Evolutionary conservation across 1,140 invertebrate species (phyloP).

Genomic region (Heliconius congener): DNA sequence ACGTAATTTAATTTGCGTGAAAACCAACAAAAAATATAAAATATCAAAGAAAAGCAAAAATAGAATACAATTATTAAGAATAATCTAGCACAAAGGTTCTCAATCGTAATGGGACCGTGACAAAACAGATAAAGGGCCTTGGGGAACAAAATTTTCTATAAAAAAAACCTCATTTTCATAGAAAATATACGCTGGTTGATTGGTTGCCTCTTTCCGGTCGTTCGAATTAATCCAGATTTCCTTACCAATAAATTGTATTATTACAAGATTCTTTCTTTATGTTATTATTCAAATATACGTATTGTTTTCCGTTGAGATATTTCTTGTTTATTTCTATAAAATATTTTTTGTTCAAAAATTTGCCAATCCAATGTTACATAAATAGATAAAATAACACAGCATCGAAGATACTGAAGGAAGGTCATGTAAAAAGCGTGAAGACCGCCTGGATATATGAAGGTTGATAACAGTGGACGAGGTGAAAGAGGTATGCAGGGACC

Average conservation of each 20-base stretch:
- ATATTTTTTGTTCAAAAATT: not conserved
- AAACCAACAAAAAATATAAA: not conserved
- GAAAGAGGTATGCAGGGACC: too few relatives aligned
- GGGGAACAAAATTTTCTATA: not conserved
- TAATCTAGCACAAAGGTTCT: conserved; percentile 1
- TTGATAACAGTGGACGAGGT: too few relatives aligned
- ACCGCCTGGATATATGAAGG: too few relatives aligned
- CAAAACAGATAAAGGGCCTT: conserved; percentile 1
- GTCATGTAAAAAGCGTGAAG: too few relatives aligned
- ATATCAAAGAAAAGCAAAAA: not conserved
- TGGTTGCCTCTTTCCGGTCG: conserved; percentile 21
- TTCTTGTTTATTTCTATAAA: not conserved
- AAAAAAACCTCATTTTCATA: conserved; percentile 6
- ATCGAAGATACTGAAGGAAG: too few relatives aligned
- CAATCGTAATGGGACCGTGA: conserved; percentile 4
- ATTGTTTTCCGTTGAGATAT: conserved; percentile 18
- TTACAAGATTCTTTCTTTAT: conserved; percentile 21
- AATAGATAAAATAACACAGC: not conserved
- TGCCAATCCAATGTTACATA: not conserved
- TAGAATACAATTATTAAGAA: not conserved
- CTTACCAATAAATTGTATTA: conserved; percentile 27
- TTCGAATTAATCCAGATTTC: conserved; percentile 20
- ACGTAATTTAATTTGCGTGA: not conserved
- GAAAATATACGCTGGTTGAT: conserved; percentile 23
- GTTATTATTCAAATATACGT: conserved; percentile 29